Percentiles rank a stretch among this genome's conserved stretches.
These are phyloP conservation scores for Drosophila guanche DNA, from an alignment of 1,140 invertebrate species.

Conservation along the genomic window DNA sequence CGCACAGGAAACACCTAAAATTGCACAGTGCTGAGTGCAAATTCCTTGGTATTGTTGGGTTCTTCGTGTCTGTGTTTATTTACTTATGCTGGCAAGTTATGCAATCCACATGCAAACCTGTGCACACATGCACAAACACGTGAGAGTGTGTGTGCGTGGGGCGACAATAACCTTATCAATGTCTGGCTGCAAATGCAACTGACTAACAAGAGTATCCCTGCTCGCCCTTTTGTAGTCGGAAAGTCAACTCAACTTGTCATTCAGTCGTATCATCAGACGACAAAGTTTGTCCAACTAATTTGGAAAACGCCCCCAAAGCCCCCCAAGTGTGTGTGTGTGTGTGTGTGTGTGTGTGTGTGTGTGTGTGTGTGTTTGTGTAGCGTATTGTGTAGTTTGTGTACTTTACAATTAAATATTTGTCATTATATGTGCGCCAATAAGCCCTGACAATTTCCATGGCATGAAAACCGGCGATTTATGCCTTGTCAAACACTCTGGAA, in stretches of 20 bases:
- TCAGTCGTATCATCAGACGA: slow-evolving; percentile 28
- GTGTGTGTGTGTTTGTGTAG: too few relatives aligned
- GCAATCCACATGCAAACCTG: slow-evolving; percentile 5
- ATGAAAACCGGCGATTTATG: slow-evolving; percentile 30
- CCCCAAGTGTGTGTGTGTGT: too few relatives aligned
- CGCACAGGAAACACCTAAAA: slow-evolving; percentile 54
- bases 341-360: too few relatives aligned
- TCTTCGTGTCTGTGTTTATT: slow-evolving; percentile 44
- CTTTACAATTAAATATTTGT: slow-evolving; percentile 64
- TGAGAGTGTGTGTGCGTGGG: not conserved
- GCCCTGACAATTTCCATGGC: slow-evolving; percentile 28
- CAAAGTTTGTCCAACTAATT: slow-evolving; percentile 63
- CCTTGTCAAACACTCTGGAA: slow-evolving; percentile 43
- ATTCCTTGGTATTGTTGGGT: slow-evolving; percentile 65
- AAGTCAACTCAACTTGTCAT: slow-evolving; percentile 32
- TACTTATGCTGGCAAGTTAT: slow-evolving; percentile 50
- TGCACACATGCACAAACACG: slow-evolving; percentile 1
- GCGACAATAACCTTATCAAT: slow-evolving; percentile 69
- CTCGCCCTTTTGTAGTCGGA: slow-evolving; percentile 53
- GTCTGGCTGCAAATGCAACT: slow-evolving; percentile 31
- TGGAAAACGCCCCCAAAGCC: slow-evolving; percentile 3
- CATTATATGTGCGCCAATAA: slow-evolving; percentile 52
- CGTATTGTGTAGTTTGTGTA: too few relatives aligned
- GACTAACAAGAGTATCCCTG: slow-evolving; percentile 5
- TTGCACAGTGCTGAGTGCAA: slow-evolving; percentile 48